These are phyloP conservation scores for Rhaphigaster nebulosa DNA, from an alignment of 2,888 invertebrate species.

Conservation along the genomic window DNA sequence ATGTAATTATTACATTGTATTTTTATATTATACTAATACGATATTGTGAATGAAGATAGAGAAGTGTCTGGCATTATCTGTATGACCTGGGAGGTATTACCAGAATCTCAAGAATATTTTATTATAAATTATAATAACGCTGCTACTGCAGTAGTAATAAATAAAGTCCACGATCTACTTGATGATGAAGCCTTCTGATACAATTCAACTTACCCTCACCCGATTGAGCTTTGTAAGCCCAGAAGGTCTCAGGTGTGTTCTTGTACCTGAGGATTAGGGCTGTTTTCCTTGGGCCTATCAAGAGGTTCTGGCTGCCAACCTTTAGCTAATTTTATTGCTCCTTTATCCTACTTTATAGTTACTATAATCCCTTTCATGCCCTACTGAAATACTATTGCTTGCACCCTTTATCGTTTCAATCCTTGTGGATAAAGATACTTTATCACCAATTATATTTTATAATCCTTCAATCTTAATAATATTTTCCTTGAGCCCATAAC, in stretches of 20 bases:
- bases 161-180: background rate
- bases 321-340: conserved; percentile 37
- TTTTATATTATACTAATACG: too few species aligned
- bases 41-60: too few species aligned
- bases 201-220: background rate
- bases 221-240: background rate
- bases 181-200: background rate
- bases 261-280: conserved; percentile 27
- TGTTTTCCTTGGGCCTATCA: conserved; percentile 47
- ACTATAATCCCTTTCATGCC: conserved; percentile 32
- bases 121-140: background rate
- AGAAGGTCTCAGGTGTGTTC: conserved; percentile 13
- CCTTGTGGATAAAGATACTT: background rate
- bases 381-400: conserved; percentile 33
- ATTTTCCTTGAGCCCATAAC: background rate
- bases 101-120: background rate
- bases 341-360: conserved; percentile 29
- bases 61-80: too few species aligned
- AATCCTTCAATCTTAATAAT: background rate
- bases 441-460: conserved; percentile 29
- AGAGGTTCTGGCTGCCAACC: conserved; percentile 18
- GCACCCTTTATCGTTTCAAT: conserved; percentile 25
- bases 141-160: background rate
- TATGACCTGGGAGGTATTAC: background rate
- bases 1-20: too few species aligned